Conservation (phyloP, 2,113 vertebrate genomes). For the Probosciger aterrimus region DNA sequence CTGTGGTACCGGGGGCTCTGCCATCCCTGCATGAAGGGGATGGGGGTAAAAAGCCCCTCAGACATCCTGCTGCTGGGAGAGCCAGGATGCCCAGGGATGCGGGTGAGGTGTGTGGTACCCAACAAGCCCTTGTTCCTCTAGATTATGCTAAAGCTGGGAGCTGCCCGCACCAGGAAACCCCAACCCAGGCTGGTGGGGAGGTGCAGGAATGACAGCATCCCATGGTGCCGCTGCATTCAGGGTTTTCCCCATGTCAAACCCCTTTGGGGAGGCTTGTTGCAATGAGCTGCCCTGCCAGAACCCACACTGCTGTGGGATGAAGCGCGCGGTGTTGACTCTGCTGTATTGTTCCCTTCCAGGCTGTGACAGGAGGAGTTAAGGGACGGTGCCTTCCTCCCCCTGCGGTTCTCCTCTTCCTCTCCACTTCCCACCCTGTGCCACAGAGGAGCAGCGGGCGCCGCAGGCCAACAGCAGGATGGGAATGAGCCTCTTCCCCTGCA, state of each 20-base stretch:
- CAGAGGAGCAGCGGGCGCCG: conserved; percentile 2
- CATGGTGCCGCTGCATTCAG: fast-evolving
- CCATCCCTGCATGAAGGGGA: fast-evolving
- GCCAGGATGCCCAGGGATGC: fast-evolving
- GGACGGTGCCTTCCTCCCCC: conserved; percentile 75
- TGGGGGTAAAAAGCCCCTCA: fast-evolving
- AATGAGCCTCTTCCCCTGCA: not conserved
- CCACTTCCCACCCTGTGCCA: not conserved
- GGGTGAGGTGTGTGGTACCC: fast-evolving
- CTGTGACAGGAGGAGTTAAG: conserved; percentile 78
- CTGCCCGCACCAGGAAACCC: not conserved
- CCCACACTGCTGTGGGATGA: fast-evolving
- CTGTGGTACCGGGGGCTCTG: not conserved
- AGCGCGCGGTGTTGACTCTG: not conserved
- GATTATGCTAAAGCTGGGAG: fast-evolving
- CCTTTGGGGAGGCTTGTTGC: not conserved
- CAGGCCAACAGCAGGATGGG: not conserved
- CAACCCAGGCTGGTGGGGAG: fast-evolving
- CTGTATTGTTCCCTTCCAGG: conserved; percentile 65
- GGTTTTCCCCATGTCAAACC: not conserved
- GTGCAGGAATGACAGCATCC: not conserved
- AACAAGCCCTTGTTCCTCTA: not conserved
- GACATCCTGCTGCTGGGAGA: not conserved
- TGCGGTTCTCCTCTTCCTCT: conserved; percentile 65
- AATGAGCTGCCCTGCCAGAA: not conserved